Base-by-base conservation (phyloP, 2,888 invertebrate species). In the Hypolimnas misippus region DNA sequence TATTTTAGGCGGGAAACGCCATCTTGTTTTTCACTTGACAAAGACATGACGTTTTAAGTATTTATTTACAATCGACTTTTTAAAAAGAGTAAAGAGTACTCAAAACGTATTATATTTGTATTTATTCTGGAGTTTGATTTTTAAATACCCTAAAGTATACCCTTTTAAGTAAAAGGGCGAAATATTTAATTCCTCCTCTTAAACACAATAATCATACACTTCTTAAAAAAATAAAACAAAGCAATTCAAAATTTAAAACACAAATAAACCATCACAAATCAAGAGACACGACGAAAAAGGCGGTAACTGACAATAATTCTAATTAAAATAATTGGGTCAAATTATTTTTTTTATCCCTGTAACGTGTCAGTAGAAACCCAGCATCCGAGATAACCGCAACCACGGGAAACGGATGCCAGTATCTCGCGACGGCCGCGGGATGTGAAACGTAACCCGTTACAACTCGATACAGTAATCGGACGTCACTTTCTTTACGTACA, bases 1-100 rank as follows among this genome's bases (percentile, higher is more conserved):
- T 79, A 78, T 76, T 74, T 75, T 73, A 25, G 49, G 49, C 14
- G 25, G 49, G 49, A 46, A 21, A 49, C 29, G 25, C 49, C 49
- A 49, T 49, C 7, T 49, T 49, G 25, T 14, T 16, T 25, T 49
- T 29, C n/a, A 12, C 12, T 49, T 49, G 25, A 49, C 25, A 49
- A 14, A 12, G 4, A 3, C 10, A 10, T 49, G 29, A 21, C 46
- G 7, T 46, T 19, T 21, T 1, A 50, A 35, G 55, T 33, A n/a
- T 25, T 25, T 25, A 25, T 25, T 25, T 25, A 25, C 25, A 25
- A n/a, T n/a, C n/a, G n/a, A n/a, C n/a, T n/a, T n/a, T n/a, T n/a
- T n/a, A n/a, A n/a, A n/a, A n/a, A n/a, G n/a, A n/a, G n/a, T n/a
- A n/a, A n/a, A n/a, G n/a, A n/a, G n/a, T n/a, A n/a, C n/a, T n/a